Evolutionary conservation across 2,113 vertebrate genomes (phyloP).

Genomic region (Rhegmatorhina hoffmannsi): DNA sequence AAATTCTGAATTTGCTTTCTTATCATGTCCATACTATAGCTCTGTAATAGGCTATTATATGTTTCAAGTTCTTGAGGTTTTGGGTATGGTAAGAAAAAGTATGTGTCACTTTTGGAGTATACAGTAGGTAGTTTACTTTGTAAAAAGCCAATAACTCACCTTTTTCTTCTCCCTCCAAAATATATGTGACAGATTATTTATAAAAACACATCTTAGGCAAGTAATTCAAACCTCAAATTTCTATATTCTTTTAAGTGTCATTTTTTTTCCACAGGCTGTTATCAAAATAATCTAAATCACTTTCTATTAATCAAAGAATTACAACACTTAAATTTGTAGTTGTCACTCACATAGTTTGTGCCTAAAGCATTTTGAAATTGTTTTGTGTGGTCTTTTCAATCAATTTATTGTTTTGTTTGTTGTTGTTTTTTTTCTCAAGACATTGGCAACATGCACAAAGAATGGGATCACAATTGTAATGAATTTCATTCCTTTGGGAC

Average conservation of each 20-base stretch:
- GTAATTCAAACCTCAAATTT: slow-evolving; percentile 63
- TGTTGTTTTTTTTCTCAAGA: slow-evolving; percentile 40
- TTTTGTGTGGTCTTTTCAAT: slow-evolving; percentile 78
- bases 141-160: slow-evolving; percentile 46
- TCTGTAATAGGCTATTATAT: not conserved
- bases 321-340: slow-evolving; percentile 77
- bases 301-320: slow-evolving; percentile 79
- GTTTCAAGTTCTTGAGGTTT: slow-evolving; percentile 15
- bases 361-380: slow-evolving; percentile 79
- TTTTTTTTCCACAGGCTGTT: slow-evolving; percentile 72
- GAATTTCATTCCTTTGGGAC: slow-evolving; percentile 59
- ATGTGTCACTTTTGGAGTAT: slow-evolving; percentile 29
- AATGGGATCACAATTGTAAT: slow-evolving; percentile 61
- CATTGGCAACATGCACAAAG: slow-evolving; percentile 67
- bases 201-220: slow-evolving; percentile 59
- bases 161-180: slow-evolving; percentile 49
- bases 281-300: slow-evolving; percentile 76
- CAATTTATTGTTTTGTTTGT: not conserved
- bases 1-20: slow-evolving; percentile 38
- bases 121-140: slow-evolving; percentile 45
- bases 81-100: slow-evolving; percentile 28
- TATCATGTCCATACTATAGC: not conserved
- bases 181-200: slow-evolving; percentile 66
- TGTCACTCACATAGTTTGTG: slow-evolving; percentile 73
- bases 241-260: slow-evolving; percentile 67